phyloP scores from a whole-genome alignment of 2,888 invertebrate species.

The Pyrrhosoma nymphula region DNA sequence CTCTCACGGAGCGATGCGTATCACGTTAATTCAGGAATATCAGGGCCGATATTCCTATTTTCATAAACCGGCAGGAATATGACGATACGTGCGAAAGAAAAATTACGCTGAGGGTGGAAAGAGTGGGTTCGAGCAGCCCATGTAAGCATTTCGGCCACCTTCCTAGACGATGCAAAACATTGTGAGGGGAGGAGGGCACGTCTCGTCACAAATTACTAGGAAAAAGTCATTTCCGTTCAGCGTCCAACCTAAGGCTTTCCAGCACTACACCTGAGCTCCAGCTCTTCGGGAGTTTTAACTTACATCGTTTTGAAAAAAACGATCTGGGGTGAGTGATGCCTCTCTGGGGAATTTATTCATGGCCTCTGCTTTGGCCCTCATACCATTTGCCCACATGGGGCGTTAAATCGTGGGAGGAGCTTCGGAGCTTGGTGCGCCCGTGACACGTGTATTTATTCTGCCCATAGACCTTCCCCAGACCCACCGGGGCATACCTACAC shows the following conservation, averaged over 20 bases:
- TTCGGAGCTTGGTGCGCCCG: neutral
- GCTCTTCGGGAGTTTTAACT: neutral
- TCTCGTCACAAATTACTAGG: neutral
- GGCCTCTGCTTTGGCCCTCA: neutral
- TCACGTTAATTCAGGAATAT: neutral
- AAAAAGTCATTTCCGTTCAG: neutral
- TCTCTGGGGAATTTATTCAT: constrained; percentile 3
- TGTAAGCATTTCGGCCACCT: neutral
- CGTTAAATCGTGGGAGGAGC: constrained; percentile 8
- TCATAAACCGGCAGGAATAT: too few species aligned
- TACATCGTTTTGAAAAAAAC: neutral
- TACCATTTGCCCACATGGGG: constrained; percentile 32
- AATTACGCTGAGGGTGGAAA: neutral
- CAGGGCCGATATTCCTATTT: too few species aligned
- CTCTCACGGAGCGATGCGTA: neutral
- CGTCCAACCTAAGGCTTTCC: neutral
- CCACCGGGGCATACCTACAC: neutral
- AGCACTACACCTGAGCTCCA: neutral
- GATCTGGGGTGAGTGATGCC: constrained; percentile 14
- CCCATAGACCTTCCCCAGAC: neutral
- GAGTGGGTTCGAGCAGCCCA: neutral
- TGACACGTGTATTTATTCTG: neutral
- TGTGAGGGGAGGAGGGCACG: neutral
- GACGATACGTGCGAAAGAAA: too few species aligned
- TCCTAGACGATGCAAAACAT: too few species aligned